Evolutionary conservation across 1,140 invertebrate species (phyloP).

Genomic region (Arctopsyche grandis): DNA sequence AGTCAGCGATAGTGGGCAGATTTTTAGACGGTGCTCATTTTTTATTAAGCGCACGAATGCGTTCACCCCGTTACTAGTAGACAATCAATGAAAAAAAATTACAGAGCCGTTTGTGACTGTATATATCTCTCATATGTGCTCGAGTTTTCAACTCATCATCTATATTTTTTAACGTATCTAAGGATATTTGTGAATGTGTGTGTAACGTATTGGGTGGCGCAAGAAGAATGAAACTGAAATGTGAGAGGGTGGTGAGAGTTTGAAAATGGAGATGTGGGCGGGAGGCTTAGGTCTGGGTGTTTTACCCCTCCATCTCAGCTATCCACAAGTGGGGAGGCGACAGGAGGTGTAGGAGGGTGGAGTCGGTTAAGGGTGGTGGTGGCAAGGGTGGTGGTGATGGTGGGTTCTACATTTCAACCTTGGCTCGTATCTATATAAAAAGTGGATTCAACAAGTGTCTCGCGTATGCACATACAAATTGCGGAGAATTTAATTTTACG

Average conservation of each 20-base stretch:
- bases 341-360: not conserved
- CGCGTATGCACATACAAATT: constrained; percentile 37
- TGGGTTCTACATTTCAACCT: constrained; percentile 36
- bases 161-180: too few species aligned
- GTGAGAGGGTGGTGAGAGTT: constrained; percentile 6
- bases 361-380: not conserved
- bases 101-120: too few species aligned
- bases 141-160: too few species aligned
- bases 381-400: not conserved
- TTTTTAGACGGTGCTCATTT: too few species aligned
- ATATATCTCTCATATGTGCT: too few species aligned
- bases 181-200: not conserved
- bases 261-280: not conserved
- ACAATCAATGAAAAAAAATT: too few species aligned
- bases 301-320: not conserved
- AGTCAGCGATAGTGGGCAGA: too few species aligned
- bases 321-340: constrained; percentile 12
- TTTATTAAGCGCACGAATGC: too few species aligned
- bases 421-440: constrained; percentile 28
- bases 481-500: constrained; percentile 25
- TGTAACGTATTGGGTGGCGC: not conserved
- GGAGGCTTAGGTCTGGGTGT: not conserved
- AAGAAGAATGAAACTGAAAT: constrained; percentile 29
- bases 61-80: too few species aligned
- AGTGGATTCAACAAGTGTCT: constrained; percentile 43